Conservation (phyloP, 2,113 vertebrate genomes). For the Narcine bancroftii region DNA sequence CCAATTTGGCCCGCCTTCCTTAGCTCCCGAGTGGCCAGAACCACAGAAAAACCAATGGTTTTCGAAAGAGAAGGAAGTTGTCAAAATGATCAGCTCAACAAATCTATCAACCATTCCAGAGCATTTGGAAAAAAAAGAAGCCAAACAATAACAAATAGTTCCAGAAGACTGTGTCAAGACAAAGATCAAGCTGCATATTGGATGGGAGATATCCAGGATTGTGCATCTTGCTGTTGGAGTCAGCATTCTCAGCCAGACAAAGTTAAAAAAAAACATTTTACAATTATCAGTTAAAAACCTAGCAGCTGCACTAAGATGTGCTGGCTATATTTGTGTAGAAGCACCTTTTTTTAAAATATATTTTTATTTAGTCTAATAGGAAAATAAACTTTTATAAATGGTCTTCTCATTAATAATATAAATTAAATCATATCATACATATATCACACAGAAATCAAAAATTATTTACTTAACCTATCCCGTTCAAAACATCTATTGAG, state of each 20-base stretch:
- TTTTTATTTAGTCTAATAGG: too few relatives aligned
- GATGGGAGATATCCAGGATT: background rate
- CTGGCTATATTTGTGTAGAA: background rate
- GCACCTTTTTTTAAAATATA: too few relatives aligned
- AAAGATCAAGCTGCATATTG: background rate
- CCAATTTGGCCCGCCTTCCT: too few relatives aligned
- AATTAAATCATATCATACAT: too few relatives aligned
- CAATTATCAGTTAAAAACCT: background rate
- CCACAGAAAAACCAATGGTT: background rate
- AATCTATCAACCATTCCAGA: background rate
- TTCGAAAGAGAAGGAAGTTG: background rate
- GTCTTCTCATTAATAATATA: too few relatives aligned
- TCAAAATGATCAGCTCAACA: background rate
- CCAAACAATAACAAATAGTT: background rate
- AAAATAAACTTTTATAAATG: too few relatives aligned
- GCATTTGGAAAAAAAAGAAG: background rate
- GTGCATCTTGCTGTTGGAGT: background rate
- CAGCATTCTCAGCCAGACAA: background rate
- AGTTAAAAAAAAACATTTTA: background rate
- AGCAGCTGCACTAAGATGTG: background rate
- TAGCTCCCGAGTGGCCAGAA: too few relatives aligned
- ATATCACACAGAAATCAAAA: too few relatives aligned
- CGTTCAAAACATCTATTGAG: too few relatives aligned
- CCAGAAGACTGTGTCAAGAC: background rate
- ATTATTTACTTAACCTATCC: too few relatives aligned